phyloP scores from a whole-genome alignment of 2,113 vertebrate species.

The Calonectris borealis region DNA sequence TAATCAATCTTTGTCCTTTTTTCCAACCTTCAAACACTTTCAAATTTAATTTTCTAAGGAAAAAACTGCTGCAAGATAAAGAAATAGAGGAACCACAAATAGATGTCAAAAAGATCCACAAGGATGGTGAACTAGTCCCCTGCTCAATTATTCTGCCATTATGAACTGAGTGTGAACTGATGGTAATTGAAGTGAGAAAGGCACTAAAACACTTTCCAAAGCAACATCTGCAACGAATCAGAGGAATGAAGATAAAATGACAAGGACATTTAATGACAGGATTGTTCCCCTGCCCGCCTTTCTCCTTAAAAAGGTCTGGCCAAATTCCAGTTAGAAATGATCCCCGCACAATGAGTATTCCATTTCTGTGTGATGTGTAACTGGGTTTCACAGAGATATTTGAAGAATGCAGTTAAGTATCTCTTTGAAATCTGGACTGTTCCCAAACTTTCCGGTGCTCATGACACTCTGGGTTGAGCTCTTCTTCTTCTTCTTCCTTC shows the following conservation, averaged over 20 bases:
- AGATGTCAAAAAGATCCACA: slow-evolving; percentile 34
- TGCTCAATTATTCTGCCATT: slow-evolving; percentile 36
- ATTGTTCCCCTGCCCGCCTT: slow-evolving; percentile 47
- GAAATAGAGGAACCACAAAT: neutral
- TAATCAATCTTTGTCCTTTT: slow-evolving; percentile 4
- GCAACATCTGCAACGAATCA: slow-evolving; percentile 68
- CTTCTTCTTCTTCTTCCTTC: neutral
- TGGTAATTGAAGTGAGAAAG: slow-evolving; percentile 43
- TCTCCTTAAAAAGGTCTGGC: slow-evolving; percentile 62
- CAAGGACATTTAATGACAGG: slow-evolving; percentile 64
- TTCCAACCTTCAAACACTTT: slow-evolving; percentile 12
- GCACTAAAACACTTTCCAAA: slow-evolving; percentile 49
- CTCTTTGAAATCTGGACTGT: slow-evolving; percentile 60
- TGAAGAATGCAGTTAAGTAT: slow-evolving; percentile 69
- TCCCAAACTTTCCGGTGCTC: slow-evolving; percentile 26
- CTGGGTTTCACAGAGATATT: slow-evolving; percentile 56
- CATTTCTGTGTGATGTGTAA: slow-evolving; percentile 43
- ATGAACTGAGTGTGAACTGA: slow-evolving; percentile 46
- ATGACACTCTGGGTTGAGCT: neutral
- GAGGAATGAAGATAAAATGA: slow-evolving; percentile 68
- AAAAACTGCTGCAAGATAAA: slow-evolving; percentile 16
- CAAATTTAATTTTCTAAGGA: slow-evolving; percentile 8
- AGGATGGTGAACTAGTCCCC: neutral
- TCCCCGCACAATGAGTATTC: slow-evolving; percentile 29
- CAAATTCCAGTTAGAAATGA: slow-evolving; percentile 58